Conservation (phyloP, 2,113 vertebrate species). For the Verasper variegatus region DNA sequence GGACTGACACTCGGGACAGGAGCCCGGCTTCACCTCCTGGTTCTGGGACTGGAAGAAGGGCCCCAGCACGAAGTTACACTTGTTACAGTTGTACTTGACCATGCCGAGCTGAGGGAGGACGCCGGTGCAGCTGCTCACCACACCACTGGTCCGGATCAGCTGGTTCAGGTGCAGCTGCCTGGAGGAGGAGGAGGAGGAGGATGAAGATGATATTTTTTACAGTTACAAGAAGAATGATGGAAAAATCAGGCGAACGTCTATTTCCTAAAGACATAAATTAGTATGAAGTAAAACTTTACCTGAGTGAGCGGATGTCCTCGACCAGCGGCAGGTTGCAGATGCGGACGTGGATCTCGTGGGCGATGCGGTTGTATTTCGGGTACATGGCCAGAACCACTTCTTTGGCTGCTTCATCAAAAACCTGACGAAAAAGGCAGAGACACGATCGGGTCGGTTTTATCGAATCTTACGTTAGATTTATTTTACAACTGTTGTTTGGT, state of each 20-base stretch:
- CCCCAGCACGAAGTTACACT: conserved; percentile 94
- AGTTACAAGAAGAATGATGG: too few relatives aligned
- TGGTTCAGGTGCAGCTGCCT: conserved; percentile 98
- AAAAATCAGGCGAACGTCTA: too few relatives aligned
- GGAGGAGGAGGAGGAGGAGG: not conserved
- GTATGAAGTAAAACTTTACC: conserved; percentile 73
- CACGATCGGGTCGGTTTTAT: too few relatives aligned
- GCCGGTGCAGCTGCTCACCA: conserved; percentile 95
- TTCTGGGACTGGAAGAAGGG: conserved; percentile 98
- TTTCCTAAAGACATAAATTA: too few relatives aligned
- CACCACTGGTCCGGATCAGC: conserved; percentile 95
- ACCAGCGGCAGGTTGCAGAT: conserved; percentile 96
- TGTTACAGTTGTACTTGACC: conserved; percentile 98
- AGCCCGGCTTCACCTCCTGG: conserved; percentile 98
- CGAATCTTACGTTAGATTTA: too few relatives aligned
- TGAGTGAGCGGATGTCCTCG: conserved; percentile 93
- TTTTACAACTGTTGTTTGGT: too few relatives aligned
- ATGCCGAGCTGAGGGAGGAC: conserved; percentile 97
- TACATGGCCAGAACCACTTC: conserved; percentile 98
- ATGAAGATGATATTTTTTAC: too few relatives aligned
- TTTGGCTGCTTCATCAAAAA: conserved; percentile 96
- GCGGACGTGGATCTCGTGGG: conserved; percentile 93
- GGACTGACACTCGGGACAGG: conserved; percentile 96
- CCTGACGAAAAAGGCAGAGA: conserved; percentile 24
- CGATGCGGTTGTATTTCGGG: conserved; percentile 95